Percentiles rank a stretch among this genome's conserved stretches.
phyloP scores from a whole-genome alignment of 2,797 vertebrate species.

The Tenualosa ilisha region DNA sequence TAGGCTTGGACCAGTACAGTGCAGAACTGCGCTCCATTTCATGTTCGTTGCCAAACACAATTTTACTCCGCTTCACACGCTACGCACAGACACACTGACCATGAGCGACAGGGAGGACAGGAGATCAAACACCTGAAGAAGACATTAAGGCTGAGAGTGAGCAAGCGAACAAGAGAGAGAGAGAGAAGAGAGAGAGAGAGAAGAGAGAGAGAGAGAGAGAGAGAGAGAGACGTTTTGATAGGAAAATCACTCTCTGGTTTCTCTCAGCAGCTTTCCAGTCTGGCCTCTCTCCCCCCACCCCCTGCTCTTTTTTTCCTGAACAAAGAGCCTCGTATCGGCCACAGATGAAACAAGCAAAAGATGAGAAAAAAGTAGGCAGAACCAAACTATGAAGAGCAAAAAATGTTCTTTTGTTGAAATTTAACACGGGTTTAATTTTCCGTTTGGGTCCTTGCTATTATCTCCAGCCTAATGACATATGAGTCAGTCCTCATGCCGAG shows the following conservation, averaged over 20 bases:
- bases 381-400: not conserved
- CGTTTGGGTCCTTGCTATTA: not conserved
- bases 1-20: constrained; percentile 46
- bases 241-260: not conserved
- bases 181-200: constrained; percentile 22
- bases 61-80: not conserved
- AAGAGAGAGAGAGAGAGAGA: constrained; percentile 36
- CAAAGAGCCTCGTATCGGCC: not conserved
- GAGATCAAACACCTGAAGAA: constrained; percentile 57
- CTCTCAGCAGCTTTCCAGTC: not conserved
- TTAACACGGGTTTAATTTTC: constrained; percentile 17
- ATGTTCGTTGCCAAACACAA: not conserved
- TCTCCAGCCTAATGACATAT: not conserved
- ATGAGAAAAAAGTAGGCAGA: not conserved
- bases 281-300: not conserved
- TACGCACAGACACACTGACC: too few relatives aligned
- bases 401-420: not conserved
- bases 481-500: not conserved
- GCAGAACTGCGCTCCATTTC: too few relatives aligned
- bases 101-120: constrained; percentile 9
- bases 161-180: not conserved
- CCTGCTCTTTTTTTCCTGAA: not conserved
- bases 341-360: not conserved
- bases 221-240: constrained; percentile 13
- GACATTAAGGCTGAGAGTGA: constrained; percentile 35